Percentiles rank a stretch among this genome's conserved stretches.
Evolutionary conservation across 1,140 invertebrate genomes (phyloP).

Genomic region (Cydia amplana): DNA sequence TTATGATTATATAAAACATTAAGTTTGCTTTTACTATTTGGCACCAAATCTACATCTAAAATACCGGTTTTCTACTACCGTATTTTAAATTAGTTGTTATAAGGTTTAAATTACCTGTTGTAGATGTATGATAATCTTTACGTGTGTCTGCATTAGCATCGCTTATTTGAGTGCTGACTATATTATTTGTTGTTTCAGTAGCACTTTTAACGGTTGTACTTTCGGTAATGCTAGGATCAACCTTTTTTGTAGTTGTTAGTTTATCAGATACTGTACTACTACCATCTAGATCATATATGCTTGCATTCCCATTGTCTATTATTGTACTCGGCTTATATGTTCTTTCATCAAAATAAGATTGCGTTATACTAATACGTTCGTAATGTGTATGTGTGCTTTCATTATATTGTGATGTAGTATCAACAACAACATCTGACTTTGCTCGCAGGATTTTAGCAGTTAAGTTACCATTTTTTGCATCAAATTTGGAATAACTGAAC

Average conservation of each 20-base stretch:
- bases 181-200: neutral
- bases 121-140: neutral
- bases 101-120: neutral
- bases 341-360: neutral
- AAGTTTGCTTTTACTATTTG: too few relatives aligned
- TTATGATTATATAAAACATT: too few relatives aligned
- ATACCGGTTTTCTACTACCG: neutral
- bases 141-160: neutral
- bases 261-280: neutral
- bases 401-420: neutral
- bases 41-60: neutral
- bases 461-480: neutral
- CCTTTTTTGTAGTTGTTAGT: neutral
- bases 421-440: neutral
- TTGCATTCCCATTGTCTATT: neutral
- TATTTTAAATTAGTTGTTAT: neutral
- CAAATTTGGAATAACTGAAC: neutral
- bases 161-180: neutral
- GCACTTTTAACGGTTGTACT: neutral
- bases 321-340: neutral
- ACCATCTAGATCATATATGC: neutral
- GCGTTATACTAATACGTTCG: neutral
- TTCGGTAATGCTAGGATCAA: neutral
- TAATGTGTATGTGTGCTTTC: neutral
- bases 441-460: neutral